These are phyloP conservation scores for Aphelenchoides besseyi DNA, from an alignment of 1,140 invertebrate genomes.

Conservation along the genomic window DNA sequence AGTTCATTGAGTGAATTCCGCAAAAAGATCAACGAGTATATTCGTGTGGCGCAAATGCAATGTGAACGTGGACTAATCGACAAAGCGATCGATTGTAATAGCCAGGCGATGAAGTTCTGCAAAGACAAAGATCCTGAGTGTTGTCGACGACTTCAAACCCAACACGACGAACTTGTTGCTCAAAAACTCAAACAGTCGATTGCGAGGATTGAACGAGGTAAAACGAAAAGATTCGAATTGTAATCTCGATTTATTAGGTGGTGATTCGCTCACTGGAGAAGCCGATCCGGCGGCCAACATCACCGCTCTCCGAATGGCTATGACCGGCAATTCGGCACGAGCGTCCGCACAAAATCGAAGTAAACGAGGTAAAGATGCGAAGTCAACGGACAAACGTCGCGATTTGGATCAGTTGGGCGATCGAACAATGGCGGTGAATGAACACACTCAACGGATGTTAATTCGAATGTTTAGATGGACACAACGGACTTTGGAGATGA, in stretches of 20 bases:
- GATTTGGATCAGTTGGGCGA: constrained; percentile 4
- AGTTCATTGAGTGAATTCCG: constrained; percentile 54
- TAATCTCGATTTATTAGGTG: constrained; percentile 29
- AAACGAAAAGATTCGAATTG: no score
- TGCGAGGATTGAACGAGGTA: constrained; percentile 60
- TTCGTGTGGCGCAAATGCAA: constrained; percentile 57
- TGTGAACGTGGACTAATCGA: constrained; percentile 57
- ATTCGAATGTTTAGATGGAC: not conserved
- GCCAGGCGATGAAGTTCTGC: constrained; percentile 58
- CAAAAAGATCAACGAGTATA: constrained; percentile 62
- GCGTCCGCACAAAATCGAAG: constrained; percentile 20
- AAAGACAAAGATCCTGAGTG: constrained; percentile 61
- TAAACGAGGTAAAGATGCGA: constrained; percentile 21
- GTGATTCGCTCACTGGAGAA: constrained; percentile 34
- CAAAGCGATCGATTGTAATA: constrained; percentile 60
- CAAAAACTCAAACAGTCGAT: constrained; percentile 60
- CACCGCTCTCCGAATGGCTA: constrained; percentile 42
- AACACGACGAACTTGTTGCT: constrained; percentile 57
- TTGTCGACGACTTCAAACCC: constrained; percentile 52
- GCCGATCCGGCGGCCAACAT: constrained; percentile 43
- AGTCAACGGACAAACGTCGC: constrained; percentile 19
- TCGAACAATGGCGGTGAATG: not conserved
- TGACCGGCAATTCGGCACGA: constrained; percentile 39
- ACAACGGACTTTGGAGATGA: not conserved
- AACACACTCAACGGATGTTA: not conserved